Evolutionary conservation across 1,140 invertebrate genomes (phyloP).

Genomic region (Lordiphosa stackelbergi): DNA sequence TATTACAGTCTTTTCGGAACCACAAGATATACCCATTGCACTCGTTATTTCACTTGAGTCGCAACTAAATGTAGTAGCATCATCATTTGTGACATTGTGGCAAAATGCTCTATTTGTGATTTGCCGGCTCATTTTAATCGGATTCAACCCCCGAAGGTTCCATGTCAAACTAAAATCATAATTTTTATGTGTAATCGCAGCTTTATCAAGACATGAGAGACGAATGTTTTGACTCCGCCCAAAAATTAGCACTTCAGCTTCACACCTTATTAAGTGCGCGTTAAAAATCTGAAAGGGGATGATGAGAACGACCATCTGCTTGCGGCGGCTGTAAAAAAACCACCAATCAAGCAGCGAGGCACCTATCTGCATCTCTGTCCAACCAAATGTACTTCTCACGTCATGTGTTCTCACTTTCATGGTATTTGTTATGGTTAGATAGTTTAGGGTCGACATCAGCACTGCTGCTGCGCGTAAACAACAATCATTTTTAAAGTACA

Average conservation of each 20-base stretch:
- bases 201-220: constrained; percentile 7
- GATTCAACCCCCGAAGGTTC: constrained; percentile 14
- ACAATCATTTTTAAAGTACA: constrained; percentile 19
- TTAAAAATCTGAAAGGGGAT: constrained; percentile 7
- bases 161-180: constrained; percentile 18
- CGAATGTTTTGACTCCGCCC: constrained; percentile 29
- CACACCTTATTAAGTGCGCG: constrained; percentile 1
- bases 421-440: constrained; percentile 1
- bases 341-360: constrained; percentile 30
- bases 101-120: constrained; percentile 1
- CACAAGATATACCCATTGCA: background rate
- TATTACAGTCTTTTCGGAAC: background rate
- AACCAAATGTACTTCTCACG: constrained; percentile 4
- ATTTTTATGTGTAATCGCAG: constrained; percentile 14
- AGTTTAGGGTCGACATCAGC: background rate
- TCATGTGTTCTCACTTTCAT: background rate
- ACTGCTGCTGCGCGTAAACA: constrained; percentile 8
- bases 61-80: background rate
- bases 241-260: constrained; percentile 30
- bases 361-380: constrained; percentile 10
- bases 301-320: constrained; percentile 21
- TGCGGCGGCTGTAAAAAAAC: constrained; percentile 1
- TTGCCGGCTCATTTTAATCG: constrained; percentile 23
- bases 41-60: constrained; percentile 11
- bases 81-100: constrained; percentile 4